Percentiles rank a stretch among this genome's conserved stretches.
Evolutionary conservation across 2,113 vertebrate genomes (phyloP).

Genomic region (Toxotes jaculatrix): DNA sequence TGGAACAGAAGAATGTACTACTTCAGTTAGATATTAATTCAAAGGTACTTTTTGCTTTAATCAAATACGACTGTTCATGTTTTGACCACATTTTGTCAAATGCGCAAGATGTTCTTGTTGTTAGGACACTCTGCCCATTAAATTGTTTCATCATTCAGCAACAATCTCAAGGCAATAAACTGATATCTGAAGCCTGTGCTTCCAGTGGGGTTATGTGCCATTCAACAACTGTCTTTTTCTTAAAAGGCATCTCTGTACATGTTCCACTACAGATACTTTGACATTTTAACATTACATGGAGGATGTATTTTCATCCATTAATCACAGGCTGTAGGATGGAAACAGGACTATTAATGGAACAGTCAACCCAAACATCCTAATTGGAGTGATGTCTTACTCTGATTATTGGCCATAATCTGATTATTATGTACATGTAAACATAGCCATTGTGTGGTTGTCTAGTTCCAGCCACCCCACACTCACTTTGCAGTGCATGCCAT

Average conservation of each 20-base stretch:
- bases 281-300: constrained; percentile 20
- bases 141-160: constrained; percentile 18
- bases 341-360: constrained; percentile 29
- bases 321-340: constrained; percentile 14
- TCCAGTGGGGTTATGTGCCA: background rate
- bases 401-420: constrained; percentile 37
- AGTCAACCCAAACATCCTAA: constrained; percentile 22
- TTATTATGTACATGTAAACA: constrained; percentile 48
- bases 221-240: constrained; percentile 5
- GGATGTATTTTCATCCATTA: constrained; percentile 10
- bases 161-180: constrained; percentile 12
- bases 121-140: background rate
- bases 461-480: constrained; percentile 9
- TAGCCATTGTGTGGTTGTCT: constrained; percentile 8
- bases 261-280: background rate
- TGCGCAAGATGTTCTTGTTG: no score
- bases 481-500: background rate
- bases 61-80: no score
- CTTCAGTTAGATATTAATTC: constrained; percentile 1
- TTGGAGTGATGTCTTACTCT: constrained; percentile 17
- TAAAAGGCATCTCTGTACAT: background rate
- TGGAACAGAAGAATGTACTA: background rate
- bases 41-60: background rate
- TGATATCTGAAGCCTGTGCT: background rate
- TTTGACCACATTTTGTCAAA: no score